Percentiles rank a stretch among this genome's conserved stretches.
Evolutionary conservation across 2,888 invertebrate genomes (phyloP).

Genomic region (Oscheius sp.): DNA sequence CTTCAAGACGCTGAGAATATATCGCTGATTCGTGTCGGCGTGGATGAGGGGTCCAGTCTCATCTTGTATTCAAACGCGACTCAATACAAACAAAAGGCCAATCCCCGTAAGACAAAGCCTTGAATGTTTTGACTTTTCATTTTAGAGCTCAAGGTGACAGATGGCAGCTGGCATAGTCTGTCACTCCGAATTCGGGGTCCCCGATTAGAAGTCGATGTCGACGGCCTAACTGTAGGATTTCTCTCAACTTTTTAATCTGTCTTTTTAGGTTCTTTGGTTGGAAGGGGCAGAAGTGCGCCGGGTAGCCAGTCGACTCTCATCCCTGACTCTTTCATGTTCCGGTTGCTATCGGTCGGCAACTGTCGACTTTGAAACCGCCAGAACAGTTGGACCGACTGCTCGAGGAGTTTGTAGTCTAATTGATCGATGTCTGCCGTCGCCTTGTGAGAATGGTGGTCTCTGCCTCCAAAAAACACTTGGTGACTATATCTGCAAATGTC

Average conservation of each 20-base stretch:
- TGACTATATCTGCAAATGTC: slow-evolving; percentile 62
- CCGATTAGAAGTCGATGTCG: slow-evolving; percentile 69
- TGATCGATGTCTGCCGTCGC: slow-evolving; percentile 61
- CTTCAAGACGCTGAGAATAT: slow-evolving; percentile 63
- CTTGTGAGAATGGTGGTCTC: slow-evolving; percentile 66
- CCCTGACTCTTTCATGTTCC: slow-evolving; percentile 58
- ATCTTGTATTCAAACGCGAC: slow-evolving; percentile 60
- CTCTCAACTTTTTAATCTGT: not conserved
- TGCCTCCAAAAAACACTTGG: slow-evolving; percentile 62
- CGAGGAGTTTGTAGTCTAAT: slow-evolving; percentile 56
- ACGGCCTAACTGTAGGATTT: slow-evolving; percentile 60
- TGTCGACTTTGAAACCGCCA: slow-evolving; percentile 62
- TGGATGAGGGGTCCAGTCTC: slow-evolving; percentile 55
- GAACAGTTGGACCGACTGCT: slow-evolving; percentile 56
- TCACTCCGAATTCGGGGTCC: slow-evolving; percentile 66
- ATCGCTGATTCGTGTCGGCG: slow-evolving; percentile 58
- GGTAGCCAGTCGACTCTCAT: slow-evolving; percentile 57
- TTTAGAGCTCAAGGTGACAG: slow-evolving; percentile 54
- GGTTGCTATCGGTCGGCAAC: slow-evolving; percentile 70
- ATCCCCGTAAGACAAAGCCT: slow-evolving; percentile 49
- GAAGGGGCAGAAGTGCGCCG: slow-evolving; percentile 64
- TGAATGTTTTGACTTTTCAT: no score
- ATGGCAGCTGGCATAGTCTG: slow-evolving; percentile 69
- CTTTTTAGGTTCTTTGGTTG: slow-evolving; percentile 61
- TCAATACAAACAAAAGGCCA: slow-evolving; percentile 62